Conservation (phyloP, 2,797 vertebrate species). For the Gorsachius magnificus region DNA sequence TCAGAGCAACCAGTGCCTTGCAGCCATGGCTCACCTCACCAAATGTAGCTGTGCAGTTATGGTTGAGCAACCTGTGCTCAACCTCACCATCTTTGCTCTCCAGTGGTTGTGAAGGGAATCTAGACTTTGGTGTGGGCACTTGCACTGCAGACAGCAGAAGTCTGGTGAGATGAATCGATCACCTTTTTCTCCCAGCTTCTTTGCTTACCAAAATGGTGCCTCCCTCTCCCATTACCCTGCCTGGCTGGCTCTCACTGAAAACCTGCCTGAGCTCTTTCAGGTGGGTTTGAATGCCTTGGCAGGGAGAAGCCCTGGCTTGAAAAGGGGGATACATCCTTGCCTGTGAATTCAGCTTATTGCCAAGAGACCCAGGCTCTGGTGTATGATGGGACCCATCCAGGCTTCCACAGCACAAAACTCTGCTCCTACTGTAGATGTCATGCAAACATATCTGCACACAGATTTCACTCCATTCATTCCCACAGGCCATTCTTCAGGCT, state of each 20-base stretch:
- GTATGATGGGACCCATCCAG: fast-evolving
- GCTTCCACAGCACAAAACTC: not conserved
- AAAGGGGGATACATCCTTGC: not conserved
- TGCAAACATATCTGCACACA: fast-evolving
- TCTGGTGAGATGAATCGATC: not conserved
- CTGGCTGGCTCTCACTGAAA: not conserved
- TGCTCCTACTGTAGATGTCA: not conserved
- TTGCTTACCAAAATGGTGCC: not conserved
- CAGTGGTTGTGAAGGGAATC: not conserved
- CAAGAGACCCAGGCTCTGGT: not conserved
- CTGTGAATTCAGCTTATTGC: not conserved
- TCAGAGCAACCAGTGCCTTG: not conserved
- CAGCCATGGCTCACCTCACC: not conserved
- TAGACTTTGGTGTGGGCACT: not conserved
- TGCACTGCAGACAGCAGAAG: not conserved
- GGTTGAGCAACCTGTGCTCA: not conserved
- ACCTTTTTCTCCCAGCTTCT: not conserved
- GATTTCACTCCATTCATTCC: not conserved
- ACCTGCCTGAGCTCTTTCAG: not conserved
- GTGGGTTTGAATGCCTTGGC: not conserved
- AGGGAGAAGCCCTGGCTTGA: not conserved
- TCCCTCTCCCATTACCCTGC: too few relatives aligned
- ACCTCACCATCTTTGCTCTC: not conserved
- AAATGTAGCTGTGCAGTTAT: not conserved
- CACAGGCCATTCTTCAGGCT: not conserved